phyloP scores from a whole-genome alignment of 1,140 invertebrate species.

The Bombus vancouverensis region DNA sequence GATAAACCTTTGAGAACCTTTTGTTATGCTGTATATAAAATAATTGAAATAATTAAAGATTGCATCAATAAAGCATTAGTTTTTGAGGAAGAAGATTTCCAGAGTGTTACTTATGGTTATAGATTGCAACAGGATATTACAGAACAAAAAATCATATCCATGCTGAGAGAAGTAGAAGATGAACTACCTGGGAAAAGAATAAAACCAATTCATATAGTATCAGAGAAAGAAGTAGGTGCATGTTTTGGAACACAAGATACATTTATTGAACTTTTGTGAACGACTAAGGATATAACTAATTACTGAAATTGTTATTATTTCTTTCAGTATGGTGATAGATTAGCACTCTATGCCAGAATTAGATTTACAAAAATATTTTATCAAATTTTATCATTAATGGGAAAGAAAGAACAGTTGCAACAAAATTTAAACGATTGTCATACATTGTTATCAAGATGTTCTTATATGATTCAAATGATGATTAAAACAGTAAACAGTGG shows the following conservation, averaged over 20 bases:
- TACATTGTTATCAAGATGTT: slow-evolving; percentile 87
- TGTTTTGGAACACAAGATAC: background rate
- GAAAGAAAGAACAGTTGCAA: slow-evolving; percentile 84
- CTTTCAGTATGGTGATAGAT: slow-evolving; percentile 83
- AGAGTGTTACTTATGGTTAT: slow-evolving; percentile 96
- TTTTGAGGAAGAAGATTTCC: slow-evolving; percentile 98
- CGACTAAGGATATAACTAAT: slow-evolving; percentile 10
- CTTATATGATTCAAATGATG: slow-evolving; percentile 91
- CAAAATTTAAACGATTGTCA: slow-evolving; percentile 85
- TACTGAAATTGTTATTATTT: slow-evolving; percentile 55
- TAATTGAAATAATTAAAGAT: slow-evolving; percentile 95
- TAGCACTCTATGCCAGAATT: slow-evolving; percentile 90
- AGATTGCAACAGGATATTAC: slow-evolving; percentile 92
- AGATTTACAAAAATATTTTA: slow-evolving; percentile 94
- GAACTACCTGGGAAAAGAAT: slow-evolving; percentile 90
- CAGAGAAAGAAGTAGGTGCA: slow-evolving; percentile 75
- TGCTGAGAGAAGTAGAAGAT: slow-evolving; percentile 96
- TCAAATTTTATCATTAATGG: slow-evolving; percentile 89
- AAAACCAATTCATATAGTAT: slow-evolving; percentile 82
- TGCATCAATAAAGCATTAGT: slow-evolving; percentile 94
- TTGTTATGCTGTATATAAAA: slow-evolving; percentile 93
- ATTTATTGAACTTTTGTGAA: background rate
- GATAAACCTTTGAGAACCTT: slow-evolving; percentile 94
- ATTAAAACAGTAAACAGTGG: slow-evolving; percentile 90
- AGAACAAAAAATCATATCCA: slow-evolving; percentile 90